phyloP scores from a whole-genome alignment of 2,888 invertebrate genomes.

The Pelosia muscerda region DNA sequence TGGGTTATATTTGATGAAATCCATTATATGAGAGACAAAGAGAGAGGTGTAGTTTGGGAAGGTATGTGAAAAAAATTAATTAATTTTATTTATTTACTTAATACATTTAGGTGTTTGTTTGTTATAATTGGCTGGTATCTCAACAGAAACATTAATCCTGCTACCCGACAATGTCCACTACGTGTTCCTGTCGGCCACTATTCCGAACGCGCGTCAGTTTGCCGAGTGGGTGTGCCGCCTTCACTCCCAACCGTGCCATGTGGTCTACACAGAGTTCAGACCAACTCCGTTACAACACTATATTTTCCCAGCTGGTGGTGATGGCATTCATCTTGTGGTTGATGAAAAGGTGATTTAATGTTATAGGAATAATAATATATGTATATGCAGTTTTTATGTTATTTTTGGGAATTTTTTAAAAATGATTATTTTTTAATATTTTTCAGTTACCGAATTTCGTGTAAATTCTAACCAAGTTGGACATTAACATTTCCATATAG shows the following conservation, averaged over 20 bases:
- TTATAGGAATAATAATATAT: too few relatives aligned
- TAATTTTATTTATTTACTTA: too few relatives aligned
- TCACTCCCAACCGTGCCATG: slow-evolving; percentile 99
- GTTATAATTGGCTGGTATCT: too few relatives aligned
- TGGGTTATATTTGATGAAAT: slow-evolving; percentile 99
- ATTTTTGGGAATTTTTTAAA: too few relatives aligned
- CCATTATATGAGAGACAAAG: slow-evolving; percentile 99
- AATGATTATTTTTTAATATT: too few relatives aligned
- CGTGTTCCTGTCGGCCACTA: slow-evolving; percentile 99
- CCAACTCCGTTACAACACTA: slow-evolving; percentile 99
- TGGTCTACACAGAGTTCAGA: slow-evolving; percentile 99
- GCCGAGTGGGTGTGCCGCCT: slow-evolving; percentile 97
- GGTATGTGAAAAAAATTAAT: slow-evolving; percentile 57
- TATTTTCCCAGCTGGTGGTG: slow-evolving; percentile 98
- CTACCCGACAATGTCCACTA: slow-evolving; percentile 99
- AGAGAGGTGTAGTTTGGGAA: slow-evolving; percentile 99
- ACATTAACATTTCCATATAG: too few relatives aligned
- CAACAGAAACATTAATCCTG: slow-evolving; percentile 96
- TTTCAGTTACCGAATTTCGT: too few relatives aligned
- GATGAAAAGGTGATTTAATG: slow-evolving; percentile 90
- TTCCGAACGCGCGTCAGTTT: slow-evolving; percentile 99
- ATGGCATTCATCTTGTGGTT: slow-evolving; percentile 98
- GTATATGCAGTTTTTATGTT: too few relatives aligned
- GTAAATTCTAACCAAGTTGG: too few relatives aligned
- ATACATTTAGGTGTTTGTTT: too few relatives aligned